phyloP scores from a whole-genome alignment of 2,797 vertebrate species.

The Platyrinchus mystaceus region DNA sequence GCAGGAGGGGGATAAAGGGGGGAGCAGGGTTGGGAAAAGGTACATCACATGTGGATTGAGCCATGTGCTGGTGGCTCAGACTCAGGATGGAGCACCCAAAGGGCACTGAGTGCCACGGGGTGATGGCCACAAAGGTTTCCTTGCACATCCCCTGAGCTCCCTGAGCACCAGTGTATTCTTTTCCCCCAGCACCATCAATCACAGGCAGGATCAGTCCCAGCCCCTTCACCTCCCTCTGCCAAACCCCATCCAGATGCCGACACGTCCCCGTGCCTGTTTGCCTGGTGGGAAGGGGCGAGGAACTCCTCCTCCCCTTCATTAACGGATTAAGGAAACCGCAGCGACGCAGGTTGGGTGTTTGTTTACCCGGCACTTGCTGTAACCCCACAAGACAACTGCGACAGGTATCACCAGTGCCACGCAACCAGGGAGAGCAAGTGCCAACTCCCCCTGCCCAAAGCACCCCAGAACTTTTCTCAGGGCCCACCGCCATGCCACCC shows the following conservation, averaged over 20 bases:
- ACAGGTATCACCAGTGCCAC: background rate
- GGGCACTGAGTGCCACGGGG: accelerated
- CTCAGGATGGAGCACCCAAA: background rate
- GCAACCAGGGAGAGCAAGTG: background rate
- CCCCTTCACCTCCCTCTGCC: background rate
- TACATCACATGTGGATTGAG: accelerated
- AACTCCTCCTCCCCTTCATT: background rate
- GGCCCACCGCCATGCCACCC: background rate
- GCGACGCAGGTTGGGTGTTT: background rate
- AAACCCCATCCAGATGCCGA: background rate
- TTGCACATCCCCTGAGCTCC: background rate
- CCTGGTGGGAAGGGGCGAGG: background rate
- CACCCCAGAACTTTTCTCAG: background rate
- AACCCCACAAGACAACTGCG: background rate
- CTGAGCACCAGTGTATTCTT: accelerated
- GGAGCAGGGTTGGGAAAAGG: background rate
- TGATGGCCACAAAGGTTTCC: background rate
- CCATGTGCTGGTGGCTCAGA: background rate
- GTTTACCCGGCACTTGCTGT: background rate
- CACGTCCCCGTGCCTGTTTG: background rate
- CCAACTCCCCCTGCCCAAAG: accelerated
- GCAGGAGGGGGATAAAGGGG: background rate
- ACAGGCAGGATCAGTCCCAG: background rate
- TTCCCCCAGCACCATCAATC: accelerated
- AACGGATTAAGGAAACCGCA: background rate